These are phyloP conservation scores for Terrapene triunguis DNA, from an alignment of 2,113 vertebrate genomes.

Conservation along the genomic window DNA sequence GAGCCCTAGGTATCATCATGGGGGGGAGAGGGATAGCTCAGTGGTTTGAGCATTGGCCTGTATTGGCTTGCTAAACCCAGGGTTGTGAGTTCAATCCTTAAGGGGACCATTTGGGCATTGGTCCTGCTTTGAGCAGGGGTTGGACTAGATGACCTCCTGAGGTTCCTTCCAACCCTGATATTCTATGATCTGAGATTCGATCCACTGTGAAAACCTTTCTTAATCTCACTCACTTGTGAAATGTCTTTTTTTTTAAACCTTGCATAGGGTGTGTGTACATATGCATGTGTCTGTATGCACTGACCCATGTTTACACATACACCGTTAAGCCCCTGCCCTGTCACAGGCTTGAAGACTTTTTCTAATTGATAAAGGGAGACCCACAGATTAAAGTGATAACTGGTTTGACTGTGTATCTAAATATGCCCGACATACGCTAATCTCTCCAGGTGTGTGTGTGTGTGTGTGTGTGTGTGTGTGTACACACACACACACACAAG, in stretches of 20 bases:
- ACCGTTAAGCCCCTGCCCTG: background rate
- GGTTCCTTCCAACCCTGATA: too few relatives aligned
- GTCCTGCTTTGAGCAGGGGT: too few relatives aligned
- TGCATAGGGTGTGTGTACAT: rapidly evolving
- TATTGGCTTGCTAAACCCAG: too few relatives aligned
- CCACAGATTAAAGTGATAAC: rapidly evolving
- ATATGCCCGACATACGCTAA: background rate
- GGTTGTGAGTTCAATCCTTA: too few relatives aligned
- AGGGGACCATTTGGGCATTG: too few relatives aligned
- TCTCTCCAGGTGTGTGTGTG: constrained; percentile 6
- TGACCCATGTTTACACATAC: background rate
- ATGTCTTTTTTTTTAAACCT: background rate
- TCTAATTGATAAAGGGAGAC: background rate
- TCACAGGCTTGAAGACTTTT: rapidly evolving
- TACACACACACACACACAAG: too few relatives aligned
- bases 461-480: too few relatives aligned
- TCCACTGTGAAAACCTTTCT: constrained; percentile 70
- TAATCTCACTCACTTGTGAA: background rate
- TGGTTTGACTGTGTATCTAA: background rate
- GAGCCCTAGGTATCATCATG: rapidly evolving
- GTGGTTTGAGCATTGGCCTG: too few relatives aligned
- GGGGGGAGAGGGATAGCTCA: too few relatives aligned
- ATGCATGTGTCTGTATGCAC: rapidly evolving
- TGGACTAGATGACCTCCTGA: too few relatives aligned
- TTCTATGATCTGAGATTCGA: background rate